Evolutionary conservation across 2,113 vertebrate species (phyloP), one percentile per base, ranked within the genome.

Genomic region (Podarcis raffonei): DNA sequence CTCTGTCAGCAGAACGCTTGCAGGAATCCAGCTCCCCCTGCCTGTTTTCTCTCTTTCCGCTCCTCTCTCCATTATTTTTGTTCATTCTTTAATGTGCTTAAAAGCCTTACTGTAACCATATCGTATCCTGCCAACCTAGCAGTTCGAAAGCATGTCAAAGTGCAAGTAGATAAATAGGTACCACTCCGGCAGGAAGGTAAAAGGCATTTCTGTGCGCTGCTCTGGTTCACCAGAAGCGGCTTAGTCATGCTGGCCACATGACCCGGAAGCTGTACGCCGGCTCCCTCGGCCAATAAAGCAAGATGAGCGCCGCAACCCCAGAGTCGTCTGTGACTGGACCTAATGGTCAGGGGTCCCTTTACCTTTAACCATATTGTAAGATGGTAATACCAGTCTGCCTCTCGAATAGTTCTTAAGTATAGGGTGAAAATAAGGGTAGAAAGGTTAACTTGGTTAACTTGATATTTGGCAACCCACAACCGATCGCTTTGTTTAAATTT

Each of bases 381-480:
- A 20, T 1, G 18, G 59, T n/a, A 72, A 20, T 6, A 48, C 9
- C 30, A 59, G 3, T 27, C 42, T 39, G 30, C 39, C 85, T 88
- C 86, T 93, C 72, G 69, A 87, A 71, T n/a, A 69, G 87, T 75
- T 89, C 82, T 37, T n/a, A 42, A n/a, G 37, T 68, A 35, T 7
- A 30, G 59, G 15, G 42, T 18, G 4, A 18, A 48, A 79, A 57
- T 6, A 39, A 25, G 13, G 22, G 82, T 62, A 83, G 39, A 53
- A 85, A 90, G 27, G 13, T 59, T 27, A 53, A 27, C 18, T 83
- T 90, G 23, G 1, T 72, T 72, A 5, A 5, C 42, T 57, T 84
- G n/a, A 32, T 22, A 72, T 72, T 13, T n/a, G 82, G 39, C 42
- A 71, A 84, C n/a, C 13, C 32, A 9, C 2, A 6, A 35, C 6